Evolutionary conservation across 2,888 invertebrate genomes (phyloP), one percentile per base, ranked within the genome.

Genomic region (Cataglyphis livida): DNA sequence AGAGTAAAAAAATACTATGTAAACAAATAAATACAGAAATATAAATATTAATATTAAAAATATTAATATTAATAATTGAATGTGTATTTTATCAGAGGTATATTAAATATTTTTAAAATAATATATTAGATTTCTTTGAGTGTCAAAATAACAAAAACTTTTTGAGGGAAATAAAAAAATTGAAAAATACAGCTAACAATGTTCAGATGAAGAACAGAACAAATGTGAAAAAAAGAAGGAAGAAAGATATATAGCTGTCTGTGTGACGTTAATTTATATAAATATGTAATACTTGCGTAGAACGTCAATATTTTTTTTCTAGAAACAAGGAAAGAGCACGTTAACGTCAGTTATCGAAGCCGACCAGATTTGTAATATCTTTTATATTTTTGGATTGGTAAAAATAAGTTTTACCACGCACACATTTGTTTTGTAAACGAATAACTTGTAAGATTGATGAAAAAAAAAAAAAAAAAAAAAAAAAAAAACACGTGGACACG

Each of bases 361-460:
- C 32, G 32, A 59, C 35, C 44, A 38, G 35, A 28, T 35, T 62
- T 12, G 10, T 18, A 74, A 25, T 0, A 28, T 12, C 18, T 44
- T 21, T 35, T 15, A 18, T 59, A 38, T 44, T 76, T 76, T 54
- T 66, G 12, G n/a, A 15, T n/a, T 1, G 78, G 35, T 71, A n/a
- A 73, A 79, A 59, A 59, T 73, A 79, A 28, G 35, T 32, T 51
- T 51, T 18, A 9, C 6, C 6, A 21, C 5, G 18, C 44, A 44
- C 12, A 44, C 4, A 44, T 44, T 48, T 6, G 21, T 68, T 21
- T 78, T 66, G 32, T 32, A 38, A 70, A 78, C 70, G 41, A 41
- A n/a, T 57, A 78, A 71, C 57, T 70, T 25, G 71, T 41, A 18
- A 71, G 18, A 73, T 44, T 59, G 18, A 79, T 44, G 78, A 12